phyloP scores from a whole-genome alignment of 2,113 vertebrate genomes.

The Myotis lucifugus region DNA sequence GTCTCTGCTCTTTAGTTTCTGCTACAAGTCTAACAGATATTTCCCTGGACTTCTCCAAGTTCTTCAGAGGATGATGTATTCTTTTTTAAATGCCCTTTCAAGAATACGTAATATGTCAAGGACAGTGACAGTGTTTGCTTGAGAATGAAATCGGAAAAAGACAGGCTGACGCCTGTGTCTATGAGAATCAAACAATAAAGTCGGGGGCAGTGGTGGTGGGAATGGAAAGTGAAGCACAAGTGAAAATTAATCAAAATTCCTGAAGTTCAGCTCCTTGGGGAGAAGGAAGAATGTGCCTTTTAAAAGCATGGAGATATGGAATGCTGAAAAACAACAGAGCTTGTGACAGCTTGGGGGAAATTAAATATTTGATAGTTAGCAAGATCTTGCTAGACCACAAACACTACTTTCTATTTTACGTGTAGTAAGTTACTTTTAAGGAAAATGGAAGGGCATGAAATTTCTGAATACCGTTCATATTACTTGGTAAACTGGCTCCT shows the following conservation, averaged over 20 bases:
- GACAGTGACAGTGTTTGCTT: slow-evolving; percentile 76
- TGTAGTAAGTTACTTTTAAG: background rate
- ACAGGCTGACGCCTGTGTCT: slow-evolving; percentile 71
- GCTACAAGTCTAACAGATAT: background rate
- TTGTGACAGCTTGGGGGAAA: background rate
- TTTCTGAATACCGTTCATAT: background rate
- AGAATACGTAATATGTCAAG: slow-evolving; percentile 69
- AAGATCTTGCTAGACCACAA: background rate
- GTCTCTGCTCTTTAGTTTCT: background rate
- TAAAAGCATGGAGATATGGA: background rate
- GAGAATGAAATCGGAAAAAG: slow-evolving; percentile 73
- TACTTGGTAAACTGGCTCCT: background rate
- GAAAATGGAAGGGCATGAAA: background rate
- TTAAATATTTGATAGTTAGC: background rate
- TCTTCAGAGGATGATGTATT: background rate
- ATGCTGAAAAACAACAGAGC: background rate
- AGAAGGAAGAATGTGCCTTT: slow-evolving; percentile 61
- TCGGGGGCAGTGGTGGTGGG: background rate
- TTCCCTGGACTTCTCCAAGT: background rate
- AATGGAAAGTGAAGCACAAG: slow-evolving; percentile 52
- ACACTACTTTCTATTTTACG: background rate
- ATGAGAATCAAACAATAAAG: slow-evolving; percentile 65
- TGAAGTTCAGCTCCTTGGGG: slow-evolving; percentile 34
- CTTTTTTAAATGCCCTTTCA: slow-evolving; percentile 71
- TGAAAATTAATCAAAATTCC: slow-evolving; percentile 75